These are phyloP conservation scores for Prorops nasuta DNA, from an alignment of 1,140 invertebrate species.

Conservation along the genomic window DNA sequence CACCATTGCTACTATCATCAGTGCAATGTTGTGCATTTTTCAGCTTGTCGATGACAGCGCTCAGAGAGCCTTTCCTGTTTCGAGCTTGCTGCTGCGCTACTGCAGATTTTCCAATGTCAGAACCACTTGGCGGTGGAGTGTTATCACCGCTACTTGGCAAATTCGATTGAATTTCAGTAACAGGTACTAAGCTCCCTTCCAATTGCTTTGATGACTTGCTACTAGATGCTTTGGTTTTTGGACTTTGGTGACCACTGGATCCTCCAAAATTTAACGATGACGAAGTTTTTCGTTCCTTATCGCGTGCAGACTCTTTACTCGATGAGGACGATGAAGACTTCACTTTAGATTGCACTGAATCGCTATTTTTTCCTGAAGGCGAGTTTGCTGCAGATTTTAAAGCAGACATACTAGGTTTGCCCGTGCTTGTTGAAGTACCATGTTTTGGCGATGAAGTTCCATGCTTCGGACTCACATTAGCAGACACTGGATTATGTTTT, in stretches of 20 bases:
- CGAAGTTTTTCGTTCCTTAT: constrained; percentile 66
- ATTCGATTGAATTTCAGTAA: constrained; percentile 27
- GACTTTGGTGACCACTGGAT: constrained; percentile 57
- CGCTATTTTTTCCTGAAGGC: constrained; percentile 47
- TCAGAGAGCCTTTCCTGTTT: constrained; percentile 75
- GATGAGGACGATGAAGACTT: constrained; percentile 43
- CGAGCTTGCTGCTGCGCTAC: constrained; percentile 61
- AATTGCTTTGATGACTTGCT: constrained; percentile 68
- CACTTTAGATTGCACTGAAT: constrained; percentile 26
- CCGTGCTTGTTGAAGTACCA: constrained; percentile 65
- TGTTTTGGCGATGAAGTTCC: constrained; percentile 76
- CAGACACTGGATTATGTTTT: constrained; percentile 62
- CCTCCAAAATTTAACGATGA: constrained; percentile 57
- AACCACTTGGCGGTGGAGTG: constrained; percentile 58
- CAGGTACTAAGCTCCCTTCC: constrained; percentile 61
- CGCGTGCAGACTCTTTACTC: constrained; percentile 53
- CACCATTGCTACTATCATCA: constrained; percentile 37
- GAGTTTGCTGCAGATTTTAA: constrained; percentile 77
- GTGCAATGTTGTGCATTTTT: constrained; percentile 70
- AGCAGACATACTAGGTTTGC: constrained; percentile 85
- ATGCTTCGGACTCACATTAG: constrained; percentile 67
- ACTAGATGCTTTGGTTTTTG: constrained; percentile 66
- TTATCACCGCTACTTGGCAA: constrained; percentile 29
- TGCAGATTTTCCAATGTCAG: constrained; percentile 57
- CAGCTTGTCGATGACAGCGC: constrained; percentile 83